Percentiles rank a stretch among this genome's conserved stretches.
Conservation (phyloP, 2,888 invertebrate genomes). For the Hanleya hanleyi region DNA sequence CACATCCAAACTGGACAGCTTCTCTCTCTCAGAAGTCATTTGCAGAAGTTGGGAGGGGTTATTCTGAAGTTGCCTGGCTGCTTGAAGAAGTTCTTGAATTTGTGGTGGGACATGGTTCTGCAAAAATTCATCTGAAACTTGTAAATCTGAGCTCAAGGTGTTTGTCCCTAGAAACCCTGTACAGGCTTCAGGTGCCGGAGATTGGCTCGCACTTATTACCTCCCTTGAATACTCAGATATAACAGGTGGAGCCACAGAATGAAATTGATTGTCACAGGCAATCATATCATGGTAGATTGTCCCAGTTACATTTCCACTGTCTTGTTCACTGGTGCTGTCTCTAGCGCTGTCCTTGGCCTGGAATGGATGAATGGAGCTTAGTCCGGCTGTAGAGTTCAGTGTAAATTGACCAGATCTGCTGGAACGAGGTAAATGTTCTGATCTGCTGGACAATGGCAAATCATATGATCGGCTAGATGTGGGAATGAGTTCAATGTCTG, state of each 20-base stretch:
- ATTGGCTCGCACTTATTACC: background rate
- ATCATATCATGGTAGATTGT: background rate
- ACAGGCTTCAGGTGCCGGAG: background rate
- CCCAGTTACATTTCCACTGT: conserved; percentile 6
- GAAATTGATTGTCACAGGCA: background rate
- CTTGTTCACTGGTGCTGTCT: background rate
- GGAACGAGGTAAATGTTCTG: background rate
- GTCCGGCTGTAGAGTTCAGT: background rate
- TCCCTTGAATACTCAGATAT: background rate
- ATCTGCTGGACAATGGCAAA: background rate
- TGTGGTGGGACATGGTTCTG: background rate
- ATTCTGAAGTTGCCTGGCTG: background rate
- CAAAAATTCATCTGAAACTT: background rate
- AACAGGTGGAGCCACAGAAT: background rate
- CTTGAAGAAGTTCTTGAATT: background rate
- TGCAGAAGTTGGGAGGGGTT: background rate
- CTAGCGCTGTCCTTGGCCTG: background rate
- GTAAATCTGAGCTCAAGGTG: background rate
- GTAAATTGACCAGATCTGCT: background rate
- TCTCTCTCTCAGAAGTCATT: background rate
- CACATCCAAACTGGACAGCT: background rate
- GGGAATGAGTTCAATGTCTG: background rate
- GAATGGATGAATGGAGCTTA: background rate
- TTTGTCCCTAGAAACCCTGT: background rate
- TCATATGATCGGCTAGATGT: background rate